A percentile compares a stretch with the other conserved stretches of the same genome.
Conservation (phyloP, 2,113 vertebrate genomes). For the Heloderma charlesbogerti region DNA sequence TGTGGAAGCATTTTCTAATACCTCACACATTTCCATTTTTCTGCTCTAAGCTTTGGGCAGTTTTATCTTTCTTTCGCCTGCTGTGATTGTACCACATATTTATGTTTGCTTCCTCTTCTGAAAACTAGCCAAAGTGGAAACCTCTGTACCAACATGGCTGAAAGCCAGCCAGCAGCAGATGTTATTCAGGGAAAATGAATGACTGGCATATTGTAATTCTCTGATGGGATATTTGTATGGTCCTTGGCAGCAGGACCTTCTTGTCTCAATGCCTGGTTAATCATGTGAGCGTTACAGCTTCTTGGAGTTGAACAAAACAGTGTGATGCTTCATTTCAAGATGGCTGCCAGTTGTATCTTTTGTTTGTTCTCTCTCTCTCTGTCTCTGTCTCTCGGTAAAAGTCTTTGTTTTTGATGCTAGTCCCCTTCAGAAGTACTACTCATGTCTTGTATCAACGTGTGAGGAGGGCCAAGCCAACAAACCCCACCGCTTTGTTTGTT, state of each 20-base stretch:
- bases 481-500: neutral
- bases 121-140: conserved; percentile 41
- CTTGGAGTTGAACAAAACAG: conserved; percentile 23
- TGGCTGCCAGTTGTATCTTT: conserved; percentile 32
- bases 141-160: conserved; percentile 44
- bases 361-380: conserved; percentile 18
- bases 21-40: conserved; percentile 53
- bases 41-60: conserved; percentile 40
- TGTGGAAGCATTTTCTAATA: conserved; percentile 8
- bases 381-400: neutral
- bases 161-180: conserved; percentile 30
- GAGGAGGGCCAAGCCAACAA: neutral
- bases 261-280: conserved; percentile 44
- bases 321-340: conserved; percentile 11
- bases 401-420: neutral
- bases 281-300: conserved; percentile 28
- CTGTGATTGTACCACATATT: conserved; percentile 40
- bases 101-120: conserved; percentile 45
- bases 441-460: neutral
- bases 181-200: conserved; percentile 58
- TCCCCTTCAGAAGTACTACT: neutral
- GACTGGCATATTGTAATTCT: conserved; percentile 38
- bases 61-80: conserved; percentile 39
- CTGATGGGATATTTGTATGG: conserved; percentile 33
- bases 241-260: conserved; percentile 27